A percentile compares a stretch with the other conserved stretches of the same genome.
Evolutionary conservation across 2,888 invertebrate species (phyloP).

Genomic region (Leptopilina syphax): DNA sequence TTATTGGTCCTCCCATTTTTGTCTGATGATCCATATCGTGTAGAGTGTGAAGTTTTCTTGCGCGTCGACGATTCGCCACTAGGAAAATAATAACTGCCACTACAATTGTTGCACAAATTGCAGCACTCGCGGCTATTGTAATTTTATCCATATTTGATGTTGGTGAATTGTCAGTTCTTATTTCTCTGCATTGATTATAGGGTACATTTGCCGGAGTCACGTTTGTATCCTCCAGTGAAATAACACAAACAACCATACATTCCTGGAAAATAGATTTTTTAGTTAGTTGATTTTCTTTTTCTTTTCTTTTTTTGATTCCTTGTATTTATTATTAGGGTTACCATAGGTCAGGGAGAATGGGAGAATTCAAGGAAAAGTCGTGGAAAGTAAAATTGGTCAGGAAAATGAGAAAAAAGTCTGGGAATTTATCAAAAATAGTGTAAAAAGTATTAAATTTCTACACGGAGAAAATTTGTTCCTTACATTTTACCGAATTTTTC

Average conservation of each 20-base stretch:
- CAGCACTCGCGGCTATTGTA: conserved; percentile 94
- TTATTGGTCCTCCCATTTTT: conserved; percentile 83
- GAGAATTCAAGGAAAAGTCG: too few species aligned
- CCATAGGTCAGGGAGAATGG: too few species aligned
- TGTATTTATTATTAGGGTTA: too few species aligned
- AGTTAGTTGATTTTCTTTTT: too few species aligned
- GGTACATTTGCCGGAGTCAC: conserved; percentile 93
- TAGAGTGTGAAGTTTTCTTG: conserved; percentile 84
- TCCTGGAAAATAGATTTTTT: conserved; percentile 80
- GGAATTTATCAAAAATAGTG: too few species aligned
- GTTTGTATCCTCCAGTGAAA: conserved; percentile 91
- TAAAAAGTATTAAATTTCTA: too few species aligned
- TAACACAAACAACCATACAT: conserved; percentile 95
- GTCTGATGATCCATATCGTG: conserved; percentile 83
- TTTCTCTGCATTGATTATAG: conserved; percentile 91
- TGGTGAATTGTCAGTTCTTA: conserved; percentile 89
- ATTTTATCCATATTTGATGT: conserved; percentile 96
- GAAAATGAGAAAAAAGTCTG: too few species aligned
- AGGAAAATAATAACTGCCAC: conserved; percentile 94
- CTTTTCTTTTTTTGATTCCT: too few species aligned
- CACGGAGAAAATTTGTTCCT: too few species aligned
- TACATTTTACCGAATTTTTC: too few species aligned
- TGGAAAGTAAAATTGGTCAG: too few species aligned
- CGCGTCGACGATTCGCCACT: conserved; percentile 88
- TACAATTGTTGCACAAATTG: conserved; percentile 94